phyloP scores from a whole-genome alignment of 2,113 vertebrate genomes.

The Pholis gunnellus region DNA sequence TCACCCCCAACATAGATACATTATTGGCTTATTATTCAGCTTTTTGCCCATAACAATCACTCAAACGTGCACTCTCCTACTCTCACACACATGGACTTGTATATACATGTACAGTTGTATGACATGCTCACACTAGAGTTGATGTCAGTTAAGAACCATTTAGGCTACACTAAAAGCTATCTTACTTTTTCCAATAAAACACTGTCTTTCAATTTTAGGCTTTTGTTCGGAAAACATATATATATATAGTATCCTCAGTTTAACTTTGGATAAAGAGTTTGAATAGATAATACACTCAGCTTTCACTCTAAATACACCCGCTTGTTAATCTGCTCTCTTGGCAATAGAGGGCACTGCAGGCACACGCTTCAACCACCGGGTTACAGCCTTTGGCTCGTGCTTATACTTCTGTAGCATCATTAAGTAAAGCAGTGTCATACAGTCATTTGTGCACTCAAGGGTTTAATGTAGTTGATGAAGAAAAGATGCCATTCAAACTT shows the following conservation, averaged over 20 bases:
- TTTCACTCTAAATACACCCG: neutral
- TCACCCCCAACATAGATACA: neutral
- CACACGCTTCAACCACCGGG: constrained; percentile 18
- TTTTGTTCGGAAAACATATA: neutral
- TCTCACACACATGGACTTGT: neutral
- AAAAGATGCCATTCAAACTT: neutral
- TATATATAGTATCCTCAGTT: neutral
- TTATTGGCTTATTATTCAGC: neutral
- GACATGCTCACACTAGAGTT: constrained; percentile 7
- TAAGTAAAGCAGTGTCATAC: neutral
- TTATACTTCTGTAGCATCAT: constrained; percentile 19
- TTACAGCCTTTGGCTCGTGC: neutral
- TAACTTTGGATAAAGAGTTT: neutral
- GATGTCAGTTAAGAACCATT: neutral
- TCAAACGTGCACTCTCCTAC: neutral
- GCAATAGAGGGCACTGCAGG: constrained; percentile 79
- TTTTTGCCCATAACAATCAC: neutral
- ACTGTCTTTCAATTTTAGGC: neutral
- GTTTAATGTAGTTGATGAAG: constrained; percentile 21
- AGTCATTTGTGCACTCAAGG: constrained; percentile 1
- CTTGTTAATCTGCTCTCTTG: constrained; percentile 24
- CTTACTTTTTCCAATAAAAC: neutral
- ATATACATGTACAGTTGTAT: neutral
- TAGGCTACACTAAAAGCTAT: neutral
- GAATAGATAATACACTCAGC: neutral